phyloP scores from a whole-genome alignment of 2,113 vertebrate species.

The Pterophyllum scalare region DNA sequence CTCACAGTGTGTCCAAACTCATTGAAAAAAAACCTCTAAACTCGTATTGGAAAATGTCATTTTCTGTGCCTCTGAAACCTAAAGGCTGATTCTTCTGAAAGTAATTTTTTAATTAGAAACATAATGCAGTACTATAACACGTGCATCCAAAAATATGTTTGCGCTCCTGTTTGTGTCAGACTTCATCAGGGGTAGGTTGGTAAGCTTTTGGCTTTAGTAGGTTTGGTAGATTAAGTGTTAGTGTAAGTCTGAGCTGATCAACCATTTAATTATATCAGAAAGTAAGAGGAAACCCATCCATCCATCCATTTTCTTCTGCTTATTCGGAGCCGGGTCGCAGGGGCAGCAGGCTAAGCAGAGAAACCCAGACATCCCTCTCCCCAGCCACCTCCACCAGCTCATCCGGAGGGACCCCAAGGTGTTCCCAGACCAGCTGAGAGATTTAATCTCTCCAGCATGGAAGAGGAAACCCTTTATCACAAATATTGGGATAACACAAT shows the following conservation, averaged over 20 bases:
- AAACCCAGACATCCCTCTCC: too few relatives aligned
- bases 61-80: neutral
- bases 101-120: neutral
- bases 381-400: too few relatives aligned
- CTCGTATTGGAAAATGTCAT: too few relatives aligned
- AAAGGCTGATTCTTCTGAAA: neutral
- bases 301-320: too few relatives aligned
- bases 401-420: too few relatives aligned
- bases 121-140: neutral
- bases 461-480: neutral
- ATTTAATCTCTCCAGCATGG: too few relatives aligned
- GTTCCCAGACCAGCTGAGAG: too few relatives aligned
- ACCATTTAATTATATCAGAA: slow-evolving; percentile 44
- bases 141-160: neutral
- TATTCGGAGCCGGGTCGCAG: too few relatives aligned
- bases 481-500: neutral
- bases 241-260: slow-evolving; percentile 50
- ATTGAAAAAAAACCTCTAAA: too few relatives aligned
- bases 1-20: too few relatives aligned
- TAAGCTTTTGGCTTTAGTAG: slow-evolving; percentile 37
- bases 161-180: neutral
- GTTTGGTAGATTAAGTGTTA: slow-evolving; percentile 31
- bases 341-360: too few relatives aligned
- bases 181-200: neutral
- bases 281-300: neutral